These are phyloP conservation scores for Sternarchorhynchus goeldii DNA, from an alignment of 2,797 vertebrate species.

Conservation along the genomic window DNA sequence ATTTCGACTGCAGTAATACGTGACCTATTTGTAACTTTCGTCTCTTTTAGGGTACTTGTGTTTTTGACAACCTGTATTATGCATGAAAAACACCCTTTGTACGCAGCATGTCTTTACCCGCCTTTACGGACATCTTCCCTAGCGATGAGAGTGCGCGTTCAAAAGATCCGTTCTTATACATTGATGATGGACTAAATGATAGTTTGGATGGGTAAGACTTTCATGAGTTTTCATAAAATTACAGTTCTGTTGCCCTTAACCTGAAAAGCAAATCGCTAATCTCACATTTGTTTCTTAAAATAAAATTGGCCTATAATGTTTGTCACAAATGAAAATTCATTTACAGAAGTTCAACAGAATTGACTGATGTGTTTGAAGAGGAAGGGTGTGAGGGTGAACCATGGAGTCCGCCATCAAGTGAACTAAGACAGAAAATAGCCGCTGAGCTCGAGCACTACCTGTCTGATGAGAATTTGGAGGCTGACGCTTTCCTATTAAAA, in stretches of 20 bases:
- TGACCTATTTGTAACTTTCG: not conserved
- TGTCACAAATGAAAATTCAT: not conserved
- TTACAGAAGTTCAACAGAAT: constrained; percentile 61
- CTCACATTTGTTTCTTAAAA: not conserved
- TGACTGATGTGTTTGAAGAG: constrained; percentile 55
- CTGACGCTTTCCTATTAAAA: constrained; percentile 77
- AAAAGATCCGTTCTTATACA: constrained; percentile 43
- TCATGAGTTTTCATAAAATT: no score
- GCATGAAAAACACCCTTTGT: not conserved
- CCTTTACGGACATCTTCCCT: constrained; percentile 45
- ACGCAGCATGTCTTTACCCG: constrained; percentile 59
- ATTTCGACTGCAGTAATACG: not conserved
- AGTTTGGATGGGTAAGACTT: constrained; percentile 61
- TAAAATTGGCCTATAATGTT: not conserved
- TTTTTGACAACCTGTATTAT: constrained; percentile 7
- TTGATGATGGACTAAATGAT: constrained; percentile 59
- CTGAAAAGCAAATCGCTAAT: not conserved
- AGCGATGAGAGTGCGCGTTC: constrained; percentile 40
- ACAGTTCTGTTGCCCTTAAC: not conserved
- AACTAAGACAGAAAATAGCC: constrained; percentile 68
- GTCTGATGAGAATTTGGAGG: constrained; percentile 74
- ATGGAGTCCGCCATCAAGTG: constrained; percentile 51
- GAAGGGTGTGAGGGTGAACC: constrained; percentile 54
- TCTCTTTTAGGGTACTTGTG: not conserved
- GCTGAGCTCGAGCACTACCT: constrained; percentile 76